Conservation (phyloP, 1,140 invertebrate species). For the Camponotus pennsylvanicus region DNA sequence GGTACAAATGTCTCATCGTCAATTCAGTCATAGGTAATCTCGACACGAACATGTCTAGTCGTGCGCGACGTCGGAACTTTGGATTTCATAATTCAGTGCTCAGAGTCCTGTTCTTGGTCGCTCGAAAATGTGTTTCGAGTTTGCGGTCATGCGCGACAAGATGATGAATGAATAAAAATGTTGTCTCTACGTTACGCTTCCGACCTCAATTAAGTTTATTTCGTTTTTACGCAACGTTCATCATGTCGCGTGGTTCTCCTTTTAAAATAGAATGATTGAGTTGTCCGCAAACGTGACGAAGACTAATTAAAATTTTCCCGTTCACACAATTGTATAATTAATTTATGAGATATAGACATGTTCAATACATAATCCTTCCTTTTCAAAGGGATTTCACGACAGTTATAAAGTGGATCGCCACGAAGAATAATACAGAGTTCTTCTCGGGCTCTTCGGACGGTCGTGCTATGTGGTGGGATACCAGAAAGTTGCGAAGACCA, state of each 20-base stretch:
- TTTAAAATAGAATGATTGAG: background rate
- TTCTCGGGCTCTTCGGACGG: conserved; percentile 96
- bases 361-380: background rate
- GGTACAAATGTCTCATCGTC: conserved; percentile 83
- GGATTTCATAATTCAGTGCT: conserved; percentile 12
- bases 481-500: conserved; percentile 92
- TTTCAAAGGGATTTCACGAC: conserved; percentile 88
- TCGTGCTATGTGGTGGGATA: conserved; percentile 93
- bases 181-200: background rate
- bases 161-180: conserved; percentile 47
- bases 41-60: conserved; percentile 7
- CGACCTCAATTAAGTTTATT: conserved; percentile 26
- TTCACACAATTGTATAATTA: background rate
- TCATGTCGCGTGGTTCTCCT: conserved; percentile 11
- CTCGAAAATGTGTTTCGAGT: background rate
- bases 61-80: conserved; percentile 31
- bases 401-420: conserved; percentile 92
- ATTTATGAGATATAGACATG: background rate
- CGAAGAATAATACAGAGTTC: conserved; percentile 94
- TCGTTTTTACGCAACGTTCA: conserved; percentile 16
- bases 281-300: too few relatives aligned
- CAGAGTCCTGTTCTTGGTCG: conserved; percentile 6
- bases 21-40: conserved; percentile 79
- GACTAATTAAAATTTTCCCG: too few relatives aligned
- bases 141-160: background rate